Evolutionary conservation across 2,888 invertebrate species (phyloP).

Genomic region (Lasioglossum lativentre): DNA sequence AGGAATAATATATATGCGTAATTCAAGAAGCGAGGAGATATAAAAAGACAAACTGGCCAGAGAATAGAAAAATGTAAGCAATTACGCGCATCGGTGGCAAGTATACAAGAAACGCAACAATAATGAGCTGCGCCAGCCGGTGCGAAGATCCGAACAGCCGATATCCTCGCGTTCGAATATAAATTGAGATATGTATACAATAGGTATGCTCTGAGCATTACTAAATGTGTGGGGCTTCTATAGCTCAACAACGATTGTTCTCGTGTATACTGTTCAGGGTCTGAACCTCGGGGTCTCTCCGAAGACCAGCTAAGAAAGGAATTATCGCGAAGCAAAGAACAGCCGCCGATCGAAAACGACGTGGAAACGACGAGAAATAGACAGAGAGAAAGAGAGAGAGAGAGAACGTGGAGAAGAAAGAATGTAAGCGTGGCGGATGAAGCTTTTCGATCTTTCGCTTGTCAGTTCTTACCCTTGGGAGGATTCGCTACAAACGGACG

Average conservation of each 20-base stretch:
- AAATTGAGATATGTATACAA: background rate
- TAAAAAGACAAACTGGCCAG: slow-evolving; percentile 54
- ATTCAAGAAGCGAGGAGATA: slow-evolving; percentile 59
- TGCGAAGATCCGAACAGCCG: too few species aligned
- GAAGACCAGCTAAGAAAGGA: slow-evolving; percentile 9
- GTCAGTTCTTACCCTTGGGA: slow-evolving; percentile 88
- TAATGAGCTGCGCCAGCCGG: slow-evolving; percentile 60
- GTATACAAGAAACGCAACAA: slow-evolving; percentile 28
- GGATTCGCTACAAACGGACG: slow-evolving; percentile 90
- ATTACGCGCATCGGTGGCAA: slow-evolving; percentile 45
- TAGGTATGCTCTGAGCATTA: background rate
- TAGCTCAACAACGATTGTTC: background rate
- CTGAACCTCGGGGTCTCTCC: slow-evolving; percentile 2
- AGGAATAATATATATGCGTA: slow-evolving; percentile 51
- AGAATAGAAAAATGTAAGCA: slow-evolving; percentile 61
- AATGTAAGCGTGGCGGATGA: slow-evolving; percentile 41
- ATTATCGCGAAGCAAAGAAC: slow-evolving; percentile 10
- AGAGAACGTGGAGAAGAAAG: slow-evolving; percentile 25
- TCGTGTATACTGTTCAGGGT: background rate
- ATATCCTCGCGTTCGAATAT: slow-evolving; percentile 25
- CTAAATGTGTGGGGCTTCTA: background rate
- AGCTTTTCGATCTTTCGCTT: slow-evolving; percentile 64
- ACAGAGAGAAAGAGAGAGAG: slow-evolving; percentile 12
- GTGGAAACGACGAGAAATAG: slow-evolving; percentile 36
- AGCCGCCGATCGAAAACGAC: slow-evolving; percentile 30